A percentile compares a stretch with the other conserved stretches of the same genome.
Evolutionary conservation across 2,797 vertebrate species (phyloP).

Genomic region (Acanthis flammea): DNA sequence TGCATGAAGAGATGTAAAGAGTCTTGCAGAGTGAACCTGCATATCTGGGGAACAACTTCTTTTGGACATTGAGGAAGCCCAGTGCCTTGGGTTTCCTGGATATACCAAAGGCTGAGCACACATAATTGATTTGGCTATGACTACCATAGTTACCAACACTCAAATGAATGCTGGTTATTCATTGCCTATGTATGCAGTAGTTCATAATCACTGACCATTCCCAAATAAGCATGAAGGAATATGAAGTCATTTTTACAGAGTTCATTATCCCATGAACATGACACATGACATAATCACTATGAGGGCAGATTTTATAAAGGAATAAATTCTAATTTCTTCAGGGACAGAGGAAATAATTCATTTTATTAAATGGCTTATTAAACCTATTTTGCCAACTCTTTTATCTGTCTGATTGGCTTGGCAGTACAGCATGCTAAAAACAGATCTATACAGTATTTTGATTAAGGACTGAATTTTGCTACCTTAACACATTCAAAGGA

Average conservation of each 20-base stretch:
- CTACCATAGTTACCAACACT: background rate
- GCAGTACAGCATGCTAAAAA: background rate
- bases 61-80: background rate
- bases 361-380: constrained; percentile 29
- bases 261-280: background rate
- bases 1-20: background rate
- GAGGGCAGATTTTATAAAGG: background rate
- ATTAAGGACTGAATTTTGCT: background rate
- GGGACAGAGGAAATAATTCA: background rate
- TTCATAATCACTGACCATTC: background rate
- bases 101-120: background rate
- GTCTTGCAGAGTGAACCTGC: background rate
- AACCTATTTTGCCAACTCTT: background rate
- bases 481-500: background rate
- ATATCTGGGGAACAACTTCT: background rate
- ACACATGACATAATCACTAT: background rate
- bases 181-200: background rate
- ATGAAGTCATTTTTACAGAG: background rate
- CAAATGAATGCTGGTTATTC: background rate
- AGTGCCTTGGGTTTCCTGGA: background rate
- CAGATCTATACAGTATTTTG: background rate
- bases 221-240: background rate
- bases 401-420: constrained; percentile 6
- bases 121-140: background rate
- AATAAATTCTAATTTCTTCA: background rate